Evolutionary conservation across 1,140 invertebrate genomes (phyloP).

Genomic region (Aphidius ervi): DNA sequence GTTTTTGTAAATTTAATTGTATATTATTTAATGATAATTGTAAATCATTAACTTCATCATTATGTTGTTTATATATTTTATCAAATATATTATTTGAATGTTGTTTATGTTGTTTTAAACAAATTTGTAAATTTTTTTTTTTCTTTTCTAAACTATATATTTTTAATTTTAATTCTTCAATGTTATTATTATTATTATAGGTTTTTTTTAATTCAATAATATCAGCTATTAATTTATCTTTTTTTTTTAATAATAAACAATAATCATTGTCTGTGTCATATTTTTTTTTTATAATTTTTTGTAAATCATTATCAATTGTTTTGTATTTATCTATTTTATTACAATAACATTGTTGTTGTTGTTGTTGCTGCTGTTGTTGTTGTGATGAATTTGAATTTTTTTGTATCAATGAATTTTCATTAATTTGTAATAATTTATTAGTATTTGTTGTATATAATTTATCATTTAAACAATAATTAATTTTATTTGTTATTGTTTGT

Average conservation of each 20-base stretch:
- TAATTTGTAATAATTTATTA: too few relatives aligned
- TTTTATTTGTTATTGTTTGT: too few relatives aligned
- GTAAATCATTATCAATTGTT: conserved; percentile 38
- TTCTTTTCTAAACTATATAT: conserved; percentile 58
- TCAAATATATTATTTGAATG: conserved; percentile 62
- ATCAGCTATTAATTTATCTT: conserved; percentile 52
- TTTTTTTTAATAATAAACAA: conserved; percentile 48
- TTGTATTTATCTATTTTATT: conserved; percentile 24
- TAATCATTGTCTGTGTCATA: conserved; percentile 49
- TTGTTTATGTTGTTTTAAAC: conserved; percentile 61
- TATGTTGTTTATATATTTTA: conserved; percentile 64
- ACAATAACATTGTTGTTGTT: conserved; percentile 16
- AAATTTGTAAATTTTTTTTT: conserved; percentile 59
- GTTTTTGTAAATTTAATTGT: conserved; percentile 61
- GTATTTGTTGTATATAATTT: too few relatives aligned
- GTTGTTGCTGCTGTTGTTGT: too few relatives aligned
- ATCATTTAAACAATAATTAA: too few relatives aligned
- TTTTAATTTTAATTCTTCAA: conserved; percentile 52
- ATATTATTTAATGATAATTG: conserved; percentile 57
- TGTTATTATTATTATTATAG: conserved; percentile 31
- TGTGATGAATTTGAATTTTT: too few relatives aligned
- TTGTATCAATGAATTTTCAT: too few relatives aligned
- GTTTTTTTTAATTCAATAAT: conserved; percentile 48
- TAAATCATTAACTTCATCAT: conserved; percentile 58
- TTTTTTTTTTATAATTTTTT: conserved; percentile 48